These are phyloP conservation scores for Teleogryllus oceanicus DNA, from an alignment of 2,888 invertebrate genomes.

Conservation along the genomic window DNA sequence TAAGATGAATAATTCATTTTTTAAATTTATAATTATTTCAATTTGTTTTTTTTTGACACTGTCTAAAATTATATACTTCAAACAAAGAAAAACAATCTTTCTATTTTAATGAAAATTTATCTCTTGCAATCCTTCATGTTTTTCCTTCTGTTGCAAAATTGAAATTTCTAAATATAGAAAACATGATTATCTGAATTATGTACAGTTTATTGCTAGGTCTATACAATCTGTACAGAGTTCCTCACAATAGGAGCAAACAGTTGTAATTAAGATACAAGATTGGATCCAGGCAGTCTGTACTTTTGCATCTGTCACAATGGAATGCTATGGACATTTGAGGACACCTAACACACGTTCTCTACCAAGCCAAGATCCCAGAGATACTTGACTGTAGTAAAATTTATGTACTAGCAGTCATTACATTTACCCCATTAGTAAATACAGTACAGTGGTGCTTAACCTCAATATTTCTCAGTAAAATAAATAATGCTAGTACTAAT, in stretches of 20 bases:
- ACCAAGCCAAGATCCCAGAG: not conserved
- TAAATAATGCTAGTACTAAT: slow-evolving; percentile 26
- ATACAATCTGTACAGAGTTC: slow-evolving; percentile 33
- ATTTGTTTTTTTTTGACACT: no score
- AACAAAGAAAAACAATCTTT: no score
- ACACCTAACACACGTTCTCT: slow-evolving; percentile 24
- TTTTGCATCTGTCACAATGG: slow-evolving; percentile 25
- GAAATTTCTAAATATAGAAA: not conserved
- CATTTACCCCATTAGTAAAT: slow-evolving; percentile 4
- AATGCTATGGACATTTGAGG: slow-evolving; percentile 33
- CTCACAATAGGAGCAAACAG: slow-evolving; percentile 30
- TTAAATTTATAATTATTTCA: no score
- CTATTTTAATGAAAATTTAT: no score
- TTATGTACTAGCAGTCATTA: slow-evolving; percentile 7
- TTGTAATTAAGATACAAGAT: slow-evolving; percentile 25
- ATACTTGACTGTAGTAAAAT: not conserved
- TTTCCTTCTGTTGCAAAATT: no score
- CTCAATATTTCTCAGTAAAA: slow-evolving; percentile 24
- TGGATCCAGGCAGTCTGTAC: slow-evolving; percentile 18
- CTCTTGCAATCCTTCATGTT: no score
- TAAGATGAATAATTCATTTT: no score
- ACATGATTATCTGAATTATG: slow-evolving; percentile 28
- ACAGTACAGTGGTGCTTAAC: slow-evolving; percentile 6
- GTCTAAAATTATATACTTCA: no score
- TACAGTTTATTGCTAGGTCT: slow-evolving; percentile 36